phyloP scores from a whole-genome alignment of 2,113 vertebrate genomes.

The Gopherus flavomarginatus region DNA sequence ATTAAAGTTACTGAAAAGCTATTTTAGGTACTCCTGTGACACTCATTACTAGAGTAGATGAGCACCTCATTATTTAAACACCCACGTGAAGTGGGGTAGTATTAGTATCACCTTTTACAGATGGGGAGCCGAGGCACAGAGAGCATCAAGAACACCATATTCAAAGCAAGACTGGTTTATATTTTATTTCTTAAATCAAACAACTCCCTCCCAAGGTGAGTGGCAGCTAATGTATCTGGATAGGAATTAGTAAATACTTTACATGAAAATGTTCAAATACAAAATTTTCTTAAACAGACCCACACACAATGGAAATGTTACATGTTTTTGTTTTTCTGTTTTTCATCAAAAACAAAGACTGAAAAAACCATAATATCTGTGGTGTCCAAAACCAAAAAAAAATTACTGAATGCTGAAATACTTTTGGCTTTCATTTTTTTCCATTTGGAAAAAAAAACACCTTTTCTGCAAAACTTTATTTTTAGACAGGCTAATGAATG shows the following conservation, averaged over 20 bases:
- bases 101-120: neutral
- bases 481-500: neutral
- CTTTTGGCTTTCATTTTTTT: neutral
- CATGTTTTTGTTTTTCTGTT: neutral
- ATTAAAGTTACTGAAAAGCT: neutral
- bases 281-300: neutral
- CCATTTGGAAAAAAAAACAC: neutral
- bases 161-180: neutral
- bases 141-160: accelerated
- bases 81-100: neutral
- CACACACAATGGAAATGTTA: neutral
- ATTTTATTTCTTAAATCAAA: neutral
- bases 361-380: neutral
- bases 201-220: neutral
- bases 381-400: neutral
- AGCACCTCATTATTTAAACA: neutral
- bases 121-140: neutral
- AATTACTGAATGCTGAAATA: neutral
- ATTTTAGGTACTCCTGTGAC: accelerated
- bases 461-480: neutral
- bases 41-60: neutral
- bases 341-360: neutral
- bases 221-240: neutral
- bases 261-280: neutral
- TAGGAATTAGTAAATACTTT: neutral